A percentile compares a stretch with the other conserved stretches of the same genome.
Conservation (phyloP, 2,888 invertebrate genomes). For the Anthophora plumipes region DNA sequence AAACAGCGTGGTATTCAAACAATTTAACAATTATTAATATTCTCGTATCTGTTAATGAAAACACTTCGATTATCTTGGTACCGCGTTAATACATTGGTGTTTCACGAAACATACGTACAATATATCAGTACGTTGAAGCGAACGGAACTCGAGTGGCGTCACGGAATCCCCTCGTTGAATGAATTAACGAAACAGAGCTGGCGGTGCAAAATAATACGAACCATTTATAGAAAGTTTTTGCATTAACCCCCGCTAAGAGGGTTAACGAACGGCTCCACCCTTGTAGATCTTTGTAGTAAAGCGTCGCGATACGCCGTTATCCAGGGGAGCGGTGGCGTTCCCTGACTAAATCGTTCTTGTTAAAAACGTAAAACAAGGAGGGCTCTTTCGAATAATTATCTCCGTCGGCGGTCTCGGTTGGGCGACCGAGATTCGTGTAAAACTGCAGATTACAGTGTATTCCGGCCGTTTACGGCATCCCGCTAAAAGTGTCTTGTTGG, state of each 20-base stretch:
- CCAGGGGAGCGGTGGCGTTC: neutral
- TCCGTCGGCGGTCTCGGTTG: conserved; percentile 13
- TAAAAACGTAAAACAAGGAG: conserved; percentile 37
- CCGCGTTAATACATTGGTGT: neutral
- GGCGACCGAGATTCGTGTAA: conserved; percentile 58
- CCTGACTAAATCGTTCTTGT: conserved; percentile 34
- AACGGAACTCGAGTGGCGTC: neutral
- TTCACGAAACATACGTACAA: neutral
- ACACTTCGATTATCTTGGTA: no score
- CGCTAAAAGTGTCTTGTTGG: conserved; percentile 68
- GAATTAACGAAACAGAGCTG: conserved; percentile 4
- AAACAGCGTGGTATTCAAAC: no score
- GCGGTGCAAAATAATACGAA: conserved; percentile 15
- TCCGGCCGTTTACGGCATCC: conserved; percentile 53
- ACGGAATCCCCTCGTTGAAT: conserved; percentile 1
- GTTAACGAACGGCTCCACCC: conserved; percentile 19
- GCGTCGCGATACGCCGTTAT: conserved; percentile 37
- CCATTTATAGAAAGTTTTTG: conserved; percentile 42
- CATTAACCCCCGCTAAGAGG: conserved; percentile 25
- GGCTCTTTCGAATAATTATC: conserved; percentile 63
- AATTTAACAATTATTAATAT: no score
- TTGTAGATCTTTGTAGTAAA: conserved; percentile 29
- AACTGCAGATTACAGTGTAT: conserved; percentile 61
- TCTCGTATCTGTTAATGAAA: no score
- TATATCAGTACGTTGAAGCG: no score